Evolutionary conservation across 2,888 invertebrate species (phyloP), one percentile per base, ranked within the genome.

Genomic region (Hetaerina titia): DNA sequence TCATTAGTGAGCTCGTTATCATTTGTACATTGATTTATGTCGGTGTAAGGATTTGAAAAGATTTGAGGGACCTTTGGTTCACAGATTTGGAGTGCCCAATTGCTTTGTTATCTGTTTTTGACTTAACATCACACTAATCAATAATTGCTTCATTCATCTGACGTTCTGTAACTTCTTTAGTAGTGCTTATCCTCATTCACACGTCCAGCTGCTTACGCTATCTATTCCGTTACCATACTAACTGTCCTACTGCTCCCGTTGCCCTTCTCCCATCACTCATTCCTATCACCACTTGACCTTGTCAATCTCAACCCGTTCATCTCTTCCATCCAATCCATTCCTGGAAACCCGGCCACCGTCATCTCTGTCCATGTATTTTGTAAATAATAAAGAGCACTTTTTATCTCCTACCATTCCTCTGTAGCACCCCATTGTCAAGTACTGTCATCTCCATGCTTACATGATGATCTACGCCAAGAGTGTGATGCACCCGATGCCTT

Each of bases 301-400:
- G n/a, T n/a, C 81, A 31, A 5, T 31, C 58, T 22, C 89, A n/a
- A 8, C 89, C 89, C 22, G 19, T 88, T 56, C 15, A 11, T n/a
- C 69, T 22, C 11, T 19, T 88, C 7, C 13, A 88, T 89, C 56
- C 89, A 89, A 22, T 11, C 15, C 19, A 57, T 89, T n/a, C 89
- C 89, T 89, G 56, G 58, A 89, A 89, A 58, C 58, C 56, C 17
- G 56, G 56, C 89, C 58, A 56, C 89, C 56, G n/a, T 58, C 58
- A 89, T 58, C 89, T n/a, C 31, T 88, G 88, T 57, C 58, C 57
- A 89, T 89, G 57, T 89, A 56, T 89, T 89, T 57, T 89, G 89
- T 89, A 89, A 89, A 89, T 89, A 89, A 89, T 89, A 89, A 89
- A 57, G 22, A 58, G 89, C 89, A 89, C 89, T 89, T 89, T 89